These are phyloP conservation scores for Drosophila saltans DNA, from an alignment of 1,140 invertebrate species.

Conservation along the genomic window DNA sequence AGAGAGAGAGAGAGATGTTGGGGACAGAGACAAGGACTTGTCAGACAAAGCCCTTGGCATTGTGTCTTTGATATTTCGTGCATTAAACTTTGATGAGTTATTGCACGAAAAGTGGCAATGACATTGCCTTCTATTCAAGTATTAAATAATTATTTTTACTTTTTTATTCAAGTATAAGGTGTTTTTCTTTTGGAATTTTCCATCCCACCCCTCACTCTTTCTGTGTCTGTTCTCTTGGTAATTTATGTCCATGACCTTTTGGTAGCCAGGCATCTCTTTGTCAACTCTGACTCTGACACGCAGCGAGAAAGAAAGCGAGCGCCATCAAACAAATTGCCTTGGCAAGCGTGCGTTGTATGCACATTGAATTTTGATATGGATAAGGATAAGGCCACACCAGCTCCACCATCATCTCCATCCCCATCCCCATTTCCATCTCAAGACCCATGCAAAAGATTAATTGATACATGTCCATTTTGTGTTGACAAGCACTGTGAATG, in stretches of 20 bases:
- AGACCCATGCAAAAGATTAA: constrained; percentile 62
- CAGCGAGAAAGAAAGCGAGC: constrained; percentile 28
- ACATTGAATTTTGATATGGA: constrained; percentile 79
- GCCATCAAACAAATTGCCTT: constrained; percentile 77
- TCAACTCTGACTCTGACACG: constrained; percentile 11
- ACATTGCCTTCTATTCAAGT: constrained; percentile 23
- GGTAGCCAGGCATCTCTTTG: constrained; percentile 53
- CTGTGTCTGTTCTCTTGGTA: constrained; percentile 36
- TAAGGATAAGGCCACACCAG: constrained; percentile 51
- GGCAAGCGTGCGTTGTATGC: constrained; percentile 57
- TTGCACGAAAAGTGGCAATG: constrained; percentile 38
- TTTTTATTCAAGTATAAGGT: constrained; percentile 54
- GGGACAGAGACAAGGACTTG: not conserved
- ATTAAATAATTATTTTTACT: constrained; percentile 73
- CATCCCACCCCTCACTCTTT: not conserved
- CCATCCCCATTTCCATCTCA: too few relatives aligned
- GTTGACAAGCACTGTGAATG: constrained; percentile 74
- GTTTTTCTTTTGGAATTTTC: constrained; percentile 17
- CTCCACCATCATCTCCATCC: not conserved
- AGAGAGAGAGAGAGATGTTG: too few relatives aligned
- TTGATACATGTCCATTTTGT: constrained; percentile 80
- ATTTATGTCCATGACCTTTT: constrained; percentile 79
- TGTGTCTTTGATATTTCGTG: constrained; percentile 63
- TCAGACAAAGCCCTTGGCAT: constrained; percentile 22
- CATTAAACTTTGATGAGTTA: constrained; percentile 76